Percentiles rank a stretch among this genome's conserved stretches.
Conservation (phyloP, 2,113 vertebrate species). For the Coturnix japonica region DNA sequence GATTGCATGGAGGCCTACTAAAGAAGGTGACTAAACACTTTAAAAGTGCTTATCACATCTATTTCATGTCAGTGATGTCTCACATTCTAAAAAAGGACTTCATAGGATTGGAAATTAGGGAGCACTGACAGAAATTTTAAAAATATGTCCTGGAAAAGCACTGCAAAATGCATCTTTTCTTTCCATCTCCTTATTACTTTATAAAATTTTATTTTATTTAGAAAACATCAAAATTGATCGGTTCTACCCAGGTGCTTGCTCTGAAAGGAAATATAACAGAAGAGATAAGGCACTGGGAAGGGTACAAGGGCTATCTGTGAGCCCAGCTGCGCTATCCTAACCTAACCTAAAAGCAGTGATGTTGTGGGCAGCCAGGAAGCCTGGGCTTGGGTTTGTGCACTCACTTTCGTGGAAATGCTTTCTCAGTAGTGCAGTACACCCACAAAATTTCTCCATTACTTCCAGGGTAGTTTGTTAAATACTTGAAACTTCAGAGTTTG, state of each 20-base stretch:
- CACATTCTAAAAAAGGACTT: constrained; percentile 2
- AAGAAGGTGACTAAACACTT: not conserved
- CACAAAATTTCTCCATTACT: not conserved
- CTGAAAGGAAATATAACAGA: not conserved
- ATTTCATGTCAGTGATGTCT: not conserved
- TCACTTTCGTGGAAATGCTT: not conserved
- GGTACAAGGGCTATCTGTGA: not conserved
- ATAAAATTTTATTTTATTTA: not conserved
- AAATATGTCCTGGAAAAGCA: not conserved
- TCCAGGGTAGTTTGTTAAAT: not conserved
- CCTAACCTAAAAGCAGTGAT: not conserved
- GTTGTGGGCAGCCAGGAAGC: not conserved
- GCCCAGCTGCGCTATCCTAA: fast-evolving
- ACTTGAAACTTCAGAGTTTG: not conserved
- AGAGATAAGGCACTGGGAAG: not conserved
- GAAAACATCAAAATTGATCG: not conserved
- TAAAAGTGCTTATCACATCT: constrained; percentile 23
- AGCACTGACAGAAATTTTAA: not conserved
- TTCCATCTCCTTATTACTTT: not conserved
- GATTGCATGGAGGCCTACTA: not conserved
- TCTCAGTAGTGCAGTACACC: not conserved
- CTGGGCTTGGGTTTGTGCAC: not conserved
- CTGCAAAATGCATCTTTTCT: not conserved
- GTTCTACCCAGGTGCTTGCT: not conserved
- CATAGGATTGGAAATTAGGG: not conserved